Conservation (phyloP, 2,797 vertebrate species). For the Peromyscus attwateri region DNA sequence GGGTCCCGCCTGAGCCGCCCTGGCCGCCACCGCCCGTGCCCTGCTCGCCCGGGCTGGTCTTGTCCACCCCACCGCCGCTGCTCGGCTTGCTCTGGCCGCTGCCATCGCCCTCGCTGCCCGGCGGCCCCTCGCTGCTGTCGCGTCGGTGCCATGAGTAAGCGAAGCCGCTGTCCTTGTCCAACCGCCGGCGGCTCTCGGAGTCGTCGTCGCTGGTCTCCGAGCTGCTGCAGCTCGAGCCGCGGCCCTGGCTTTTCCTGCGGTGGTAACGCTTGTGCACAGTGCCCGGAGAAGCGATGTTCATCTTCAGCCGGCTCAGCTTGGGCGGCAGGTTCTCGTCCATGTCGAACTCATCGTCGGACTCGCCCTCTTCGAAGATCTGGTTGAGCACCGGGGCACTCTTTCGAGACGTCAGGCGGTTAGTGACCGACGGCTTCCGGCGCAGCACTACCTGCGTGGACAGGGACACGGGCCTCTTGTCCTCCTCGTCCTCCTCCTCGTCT, state of each 20-base stretch:
- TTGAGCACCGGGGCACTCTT: slow-evolving; percentile 98
- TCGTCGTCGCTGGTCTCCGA: slow-evolving; percentile 99
- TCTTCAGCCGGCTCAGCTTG: slow-evolving; percentile 97
- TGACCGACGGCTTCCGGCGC: slow-evolving; percentile 95
- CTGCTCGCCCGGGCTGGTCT: slow-evolving; percentile 91
- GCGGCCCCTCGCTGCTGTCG: slow-evolving; percentile 97
- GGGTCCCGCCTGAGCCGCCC: slow-evolving; percentile 89
- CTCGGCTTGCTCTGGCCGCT: slow-evolving; percentile 93
- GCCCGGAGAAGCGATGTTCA: slow-evolving; percentile 96
- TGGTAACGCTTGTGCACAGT: slow-evolving; percentile 96
- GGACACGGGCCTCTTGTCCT: slow-evolving; percentile 93
- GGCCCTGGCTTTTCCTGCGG: slow-evolving; percentile 96
- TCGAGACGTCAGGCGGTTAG: slow-evolving; percentile 97
- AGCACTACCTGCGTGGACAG: slow-evolving; percentile 94
- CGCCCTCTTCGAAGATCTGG: slow-evolving; percentile 98
- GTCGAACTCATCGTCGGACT: slow-evolving; percentile 98
- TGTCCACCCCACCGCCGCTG: slow-evolving; percentile 91
- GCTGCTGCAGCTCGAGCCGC: slow-evolving; percentile 98
- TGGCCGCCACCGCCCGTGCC: slow-evolving; percentile 92
- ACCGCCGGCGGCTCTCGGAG: slow-evolving; percentile 95
- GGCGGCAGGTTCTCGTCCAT: slow-evolving; percentile 97
- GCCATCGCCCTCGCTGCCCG: slow-evolving; percentile 94
- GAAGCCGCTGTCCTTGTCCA: slow-evolving; percentile 96
- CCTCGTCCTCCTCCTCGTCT: slow-evolving; percentile 98
- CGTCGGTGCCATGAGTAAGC: slow-evolving; percentile 95